phyloP scores from a whole-genome alignment of 2,888 invertebrate genomes.

The Kuschelorhynchus macadamiae region DNA sequence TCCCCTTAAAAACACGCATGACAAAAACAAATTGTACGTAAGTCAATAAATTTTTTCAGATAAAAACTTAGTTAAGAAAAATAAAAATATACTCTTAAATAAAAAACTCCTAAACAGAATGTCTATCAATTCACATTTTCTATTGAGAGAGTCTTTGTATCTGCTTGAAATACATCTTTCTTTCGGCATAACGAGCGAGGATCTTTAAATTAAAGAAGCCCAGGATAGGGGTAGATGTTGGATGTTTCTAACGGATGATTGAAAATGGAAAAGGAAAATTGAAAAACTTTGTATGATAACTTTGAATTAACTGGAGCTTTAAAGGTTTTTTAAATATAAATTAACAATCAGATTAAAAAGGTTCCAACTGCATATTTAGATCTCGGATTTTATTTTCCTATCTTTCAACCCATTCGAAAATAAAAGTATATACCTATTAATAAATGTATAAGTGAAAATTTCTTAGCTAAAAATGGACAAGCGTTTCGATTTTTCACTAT shows the following conservation, averaged over 20 bases:
- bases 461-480: too few species aligned
- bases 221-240: neutral
- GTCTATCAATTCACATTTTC: constrained; percentile 13
- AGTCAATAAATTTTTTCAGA: too few species aligned
- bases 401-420: too few species aligned
- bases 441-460: too few species aligned
- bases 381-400: too few species aligned
- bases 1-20: too few species aligned
- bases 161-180: constrained; percentile 39
- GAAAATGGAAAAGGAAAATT: constrained; percentile 37
- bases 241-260: constrained; percentile 26
- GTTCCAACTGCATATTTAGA: too few species aligned
- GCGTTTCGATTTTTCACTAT: too few species aligned
- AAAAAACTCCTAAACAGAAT: constrained; percentile 3
- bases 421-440: too few species aligned
- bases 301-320: constrained; percentile 5
- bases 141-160: constrained; percentile 27
- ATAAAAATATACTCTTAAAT: constrained; percentile 11
- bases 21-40: too few species aligned
- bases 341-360: too few species aligned
- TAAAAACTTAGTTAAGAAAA: too few species aligned
- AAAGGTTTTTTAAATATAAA: constrained; percentile 8
- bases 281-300: constrained; percentile 30
- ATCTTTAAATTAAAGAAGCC: constrained; percentile 32
- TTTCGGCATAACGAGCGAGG: constrained; percentile 28